These are phyloP conservation scores for Uloborus diversus DNA, from an alignment of 1,140 invertebrate species.

Conservation along the genomic window DNA sequence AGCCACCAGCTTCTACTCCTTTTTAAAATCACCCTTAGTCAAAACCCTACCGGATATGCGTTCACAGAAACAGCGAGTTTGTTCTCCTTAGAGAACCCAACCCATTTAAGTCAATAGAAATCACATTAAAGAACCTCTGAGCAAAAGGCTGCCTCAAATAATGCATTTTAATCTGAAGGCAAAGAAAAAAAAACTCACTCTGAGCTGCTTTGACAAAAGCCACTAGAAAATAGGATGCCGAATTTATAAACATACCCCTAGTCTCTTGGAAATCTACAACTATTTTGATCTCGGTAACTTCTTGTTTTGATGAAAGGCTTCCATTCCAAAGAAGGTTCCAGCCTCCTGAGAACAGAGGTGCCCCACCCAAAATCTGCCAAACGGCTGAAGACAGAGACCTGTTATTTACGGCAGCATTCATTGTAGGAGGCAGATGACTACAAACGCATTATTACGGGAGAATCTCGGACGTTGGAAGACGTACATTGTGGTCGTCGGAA, in stretches of 20 bases:
- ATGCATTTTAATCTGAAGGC: too few species aligned
- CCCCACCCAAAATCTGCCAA: constrained; percentile 3
- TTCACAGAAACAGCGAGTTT: too few species aligned
- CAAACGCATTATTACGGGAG: constrained; percentile 5
- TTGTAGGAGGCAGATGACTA: background rate
- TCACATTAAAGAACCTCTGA: too few species aligned
- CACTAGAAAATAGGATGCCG: background rate
- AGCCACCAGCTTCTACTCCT: too few species aligned
- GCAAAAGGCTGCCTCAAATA: too few species aligned
- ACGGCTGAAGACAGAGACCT: background rate
- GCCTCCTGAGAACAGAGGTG: background rate
- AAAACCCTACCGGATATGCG: too few species aligned
- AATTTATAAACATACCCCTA: background rate
- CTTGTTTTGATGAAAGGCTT: background rate
- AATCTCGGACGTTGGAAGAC: background rate
- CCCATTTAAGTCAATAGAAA: too few species aligned
- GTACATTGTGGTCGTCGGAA: background rate
- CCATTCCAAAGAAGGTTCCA: background rate
- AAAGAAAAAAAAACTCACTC: too few species aligned
- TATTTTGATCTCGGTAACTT: constrained; percentile 6
- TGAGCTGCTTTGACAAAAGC: too few species aligned
- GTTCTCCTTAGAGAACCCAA: too few species aligned
- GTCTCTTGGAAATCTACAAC: background rate
- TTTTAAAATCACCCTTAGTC: too few species aligned
- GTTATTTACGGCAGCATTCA: background rate